phyloP scores from a whole-genome alignment of 2,888 invertebrate genomes.

The Smittia sp. region DNA sequence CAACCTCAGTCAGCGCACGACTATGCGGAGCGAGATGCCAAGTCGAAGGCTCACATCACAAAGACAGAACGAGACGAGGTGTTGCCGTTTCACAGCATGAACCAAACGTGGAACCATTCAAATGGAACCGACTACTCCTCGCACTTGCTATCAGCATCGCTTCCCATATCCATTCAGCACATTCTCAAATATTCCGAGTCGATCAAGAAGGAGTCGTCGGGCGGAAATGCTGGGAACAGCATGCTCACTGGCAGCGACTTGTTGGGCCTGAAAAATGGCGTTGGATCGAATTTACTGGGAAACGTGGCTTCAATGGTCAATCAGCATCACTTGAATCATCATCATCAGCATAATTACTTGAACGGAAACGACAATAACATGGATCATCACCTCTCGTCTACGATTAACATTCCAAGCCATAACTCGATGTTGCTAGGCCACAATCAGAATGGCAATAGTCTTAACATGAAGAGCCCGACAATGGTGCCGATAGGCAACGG shows the following conservation, averaged over 20 bases:
- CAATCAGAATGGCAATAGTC: conserved; percentile 18
- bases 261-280: conserved; percentile 48
- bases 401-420: conserved; percentile 38
- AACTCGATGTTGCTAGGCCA: conserved; percentile 28
- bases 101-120: conserved; percentile 48
- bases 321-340: conserved; percentile 45
- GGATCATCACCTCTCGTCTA: conserved; percentile 34
- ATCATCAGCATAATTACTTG: conserved; percentile 42
- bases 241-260: conserved; percentile 52
- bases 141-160: conserved; percentile 54
- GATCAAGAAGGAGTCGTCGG: conserved; percentile 54
- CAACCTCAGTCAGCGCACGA: conserved; percentile 54
- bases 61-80: conserved; percentile 30
- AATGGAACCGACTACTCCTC: conserved; percentile 55
- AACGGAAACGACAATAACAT: conserved; percentile 39
- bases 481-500: conserved; percentile 24
- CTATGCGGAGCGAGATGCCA: conserved; percentile 43
- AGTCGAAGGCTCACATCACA: background rate
- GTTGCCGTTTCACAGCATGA: conserved; percentile 29
- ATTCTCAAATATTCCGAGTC: conserved; percentile 55
- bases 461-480: conserved; percentile 30
- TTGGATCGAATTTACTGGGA: conserved; percentile 49
- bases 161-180: conserved; percentile 53
- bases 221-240: conserved; percentile 46
- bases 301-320: conserved; percentile 47